Evolutionary conservation across 2,797 vertebrate genomes (phyloP), one percentile per base, ranked within the genome.

Genomic region (Galaxias olidus): DNA sequence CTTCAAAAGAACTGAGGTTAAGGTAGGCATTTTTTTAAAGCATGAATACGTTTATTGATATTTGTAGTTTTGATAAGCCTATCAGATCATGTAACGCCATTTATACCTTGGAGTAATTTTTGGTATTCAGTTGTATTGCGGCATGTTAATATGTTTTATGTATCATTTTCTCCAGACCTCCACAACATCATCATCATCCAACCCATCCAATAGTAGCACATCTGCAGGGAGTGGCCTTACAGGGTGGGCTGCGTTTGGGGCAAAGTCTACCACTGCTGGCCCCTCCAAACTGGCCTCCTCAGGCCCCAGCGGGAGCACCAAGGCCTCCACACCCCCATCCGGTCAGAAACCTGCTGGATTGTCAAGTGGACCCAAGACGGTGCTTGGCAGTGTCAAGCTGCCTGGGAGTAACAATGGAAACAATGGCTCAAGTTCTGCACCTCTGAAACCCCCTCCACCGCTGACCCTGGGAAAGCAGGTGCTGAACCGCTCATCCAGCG

Each of bases 1-100:
- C 5, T 99, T 99, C 86, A 99, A 99, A 87, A 95, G 97, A 85
- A 88, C 97, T 13, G 97, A 98, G 90, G 93, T 98, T 48, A 99
- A 99, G 97, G 97, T 99, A 64, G 59, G 83, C 60, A 20, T 54
- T 19, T 63, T 15, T 18, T 13, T 49, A 12, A 8, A 45, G 5
- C 18, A 10, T 18, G 14, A 30, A 20, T 8, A 18, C 45, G 9
- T 47, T 47, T 1, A 1, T 47, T 14, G 45, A 10, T 9, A 10
- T 3, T 3, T 47, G 13, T 8, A 14, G 3, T 47, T 10, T 14
- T 10, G 9, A 10, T 1, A 10, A 10, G 1, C 45, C 9, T 9
- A 10, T 4, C 13, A 14, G 10, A 10, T 47, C 3, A 10, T 47
- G 10, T 47, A 1, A 9, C 45, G 45, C 3, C 10, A 10, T 47